phyloP scores from a whole-genome alignment of 1,140 invertebrate species.

The Orius insidiosus region DNA sequence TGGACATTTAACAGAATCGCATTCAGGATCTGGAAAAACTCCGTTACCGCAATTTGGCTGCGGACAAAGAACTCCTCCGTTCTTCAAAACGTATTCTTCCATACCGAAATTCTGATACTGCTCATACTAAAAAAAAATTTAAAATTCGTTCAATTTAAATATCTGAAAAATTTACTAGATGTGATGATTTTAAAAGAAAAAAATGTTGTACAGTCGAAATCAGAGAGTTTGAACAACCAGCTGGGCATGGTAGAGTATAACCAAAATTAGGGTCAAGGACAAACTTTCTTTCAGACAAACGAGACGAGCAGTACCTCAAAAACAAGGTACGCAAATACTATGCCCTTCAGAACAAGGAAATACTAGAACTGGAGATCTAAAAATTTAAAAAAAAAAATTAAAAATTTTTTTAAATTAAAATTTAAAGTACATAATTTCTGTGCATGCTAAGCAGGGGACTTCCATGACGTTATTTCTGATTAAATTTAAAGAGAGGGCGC shows the following conservation, averaged over 20 bases:
- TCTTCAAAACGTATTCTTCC: conserved; percentile 68
- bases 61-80: conserved; percentile 70
- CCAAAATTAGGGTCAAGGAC: conserved; percentile 46
- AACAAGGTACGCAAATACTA: conserved; percentile 73
- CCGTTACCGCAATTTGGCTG: conserved; percentile 76
- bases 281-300: conserved; percentile 60
- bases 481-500: conserved; percentile 55
- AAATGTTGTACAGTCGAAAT: conserved; percentile 77
- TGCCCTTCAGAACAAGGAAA: too few species aligned
- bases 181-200: conserved; percentile 41
- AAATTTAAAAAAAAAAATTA: too few species aligned
- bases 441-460: conserved; percentile 66
- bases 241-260: conserved; percentile 70
- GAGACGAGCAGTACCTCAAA: conserved; percentile 50
- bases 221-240: conserved; percentile 57
- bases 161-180: too few species aligned
- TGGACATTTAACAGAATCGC: conserved; percentile 50
- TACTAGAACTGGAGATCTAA: too few species aligned
- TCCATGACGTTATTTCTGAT: conserved; percentile 56
- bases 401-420: too few species aligned
- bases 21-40: conserved; percentile 52
- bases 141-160: too few species aligned
- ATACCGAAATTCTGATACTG: conserved; percentile 71
- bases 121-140: conserved; percentile 45
- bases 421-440: conserved; percentile 41